Base-by-base conservation (phyloP, 2,113 vertebrate genomes). In the Micronycteris hirsuta region DNA sequence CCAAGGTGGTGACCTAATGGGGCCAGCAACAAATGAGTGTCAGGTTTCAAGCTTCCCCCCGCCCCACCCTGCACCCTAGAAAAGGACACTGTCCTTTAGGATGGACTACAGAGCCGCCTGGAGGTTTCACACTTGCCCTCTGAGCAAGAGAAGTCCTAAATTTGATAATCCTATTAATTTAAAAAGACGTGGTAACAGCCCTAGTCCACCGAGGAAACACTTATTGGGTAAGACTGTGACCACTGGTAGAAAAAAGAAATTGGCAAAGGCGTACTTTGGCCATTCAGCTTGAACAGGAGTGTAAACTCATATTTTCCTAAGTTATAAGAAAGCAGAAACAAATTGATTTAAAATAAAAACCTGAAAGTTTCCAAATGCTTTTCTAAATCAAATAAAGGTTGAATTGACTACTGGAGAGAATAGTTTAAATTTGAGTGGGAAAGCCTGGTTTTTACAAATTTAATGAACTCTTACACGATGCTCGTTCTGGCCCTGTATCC, bases 111-210 rank as follows among this genome's bases (percentile, higher is more conserved):
- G 61, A 45, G 86, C 17, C 56, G 77, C n/a, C 80, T 68, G 8
- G 41, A 86, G 89, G 56, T n/a, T 84, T 86, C 71, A 83, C 78
- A 89, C 28, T 82, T 87, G 31, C 28, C 36, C 73, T 89, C n/a
- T 36, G 74, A 65, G 76, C 56, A 93, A 94, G 70, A n/a, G 41
- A 93, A 61, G 36, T 31, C 76, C 80, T 76, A 67, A 89, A 93
- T 56, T 54, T 38, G 89, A 91, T 96, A 93, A 96, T 91, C 63
- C 82, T n/a, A 63, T 88, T 84, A 74, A 91, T 93, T 81, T 70
- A 63, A 94, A 92, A 96, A 63, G 9, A 76, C 10, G 61, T 19
- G 33, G 16, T 56, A 87, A 92, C 19, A 81, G 56, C 24, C 33
- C 43, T 52, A 56, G 38, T n/a, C 77, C 56, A 41, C 13, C 86